These are phyloP conservation scores for Siderastrea radians DNA, from an alignment of 92 coral and sea anemone genomes.

Conservation along the genomic window DNA sequence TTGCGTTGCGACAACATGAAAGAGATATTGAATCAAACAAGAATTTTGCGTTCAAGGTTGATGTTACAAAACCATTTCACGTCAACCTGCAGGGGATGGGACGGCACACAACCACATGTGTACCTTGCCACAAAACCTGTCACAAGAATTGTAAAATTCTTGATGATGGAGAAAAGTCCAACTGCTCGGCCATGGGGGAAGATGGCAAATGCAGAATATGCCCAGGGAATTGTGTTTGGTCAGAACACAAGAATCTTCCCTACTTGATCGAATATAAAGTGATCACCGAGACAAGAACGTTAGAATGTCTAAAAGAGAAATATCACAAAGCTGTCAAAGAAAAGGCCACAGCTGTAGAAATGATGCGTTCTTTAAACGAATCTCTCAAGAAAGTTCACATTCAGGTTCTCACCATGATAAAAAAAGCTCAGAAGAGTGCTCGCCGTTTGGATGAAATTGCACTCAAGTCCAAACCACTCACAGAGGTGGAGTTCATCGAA, in stretches of 20 bases:
- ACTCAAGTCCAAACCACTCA: constrained; percentile 56
- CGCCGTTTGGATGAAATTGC: constrained; percentile 54
- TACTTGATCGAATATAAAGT: not conserved
- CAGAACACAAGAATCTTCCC: not conserved
- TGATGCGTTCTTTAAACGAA: not conserved
- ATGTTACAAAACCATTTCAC: constrained; percentile 5
- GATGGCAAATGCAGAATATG: constrained; percentile 38
- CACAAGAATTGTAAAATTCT: constrained; percentile 36
- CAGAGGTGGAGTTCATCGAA: constrained; percentile 51
- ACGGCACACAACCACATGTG: constrained; percentile 51
- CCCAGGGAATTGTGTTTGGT: constrained; percentile 33
- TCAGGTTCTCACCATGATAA: not conserved
- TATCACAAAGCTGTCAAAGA: not conserved
- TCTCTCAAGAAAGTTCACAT: not conserved
- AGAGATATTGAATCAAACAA: constrained; percentile 61
- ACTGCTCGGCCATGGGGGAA: constrained; percentile 31
- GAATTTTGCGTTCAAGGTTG: constrained; percentile 47
- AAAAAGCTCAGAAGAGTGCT: constrained; percentile 3
- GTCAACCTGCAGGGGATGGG: constrained; percentile 16
- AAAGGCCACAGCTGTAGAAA: not conserved
- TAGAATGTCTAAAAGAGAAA: constrained; percentile 12
- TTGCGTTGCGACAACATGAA: constrained; percentile 36
- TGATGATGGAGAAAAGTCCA: constrained; percentile 9
- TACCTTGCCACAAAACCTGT: constrained; percentile 46
- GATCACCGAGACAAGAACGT: constrained; percentile 1